Percentiles rank a stretch among this genome's conserved stretches.
phyloP scores from a whole-genome alignment of 1,140 invertebrate species.

The Trichonephila inaurata region DNA sequence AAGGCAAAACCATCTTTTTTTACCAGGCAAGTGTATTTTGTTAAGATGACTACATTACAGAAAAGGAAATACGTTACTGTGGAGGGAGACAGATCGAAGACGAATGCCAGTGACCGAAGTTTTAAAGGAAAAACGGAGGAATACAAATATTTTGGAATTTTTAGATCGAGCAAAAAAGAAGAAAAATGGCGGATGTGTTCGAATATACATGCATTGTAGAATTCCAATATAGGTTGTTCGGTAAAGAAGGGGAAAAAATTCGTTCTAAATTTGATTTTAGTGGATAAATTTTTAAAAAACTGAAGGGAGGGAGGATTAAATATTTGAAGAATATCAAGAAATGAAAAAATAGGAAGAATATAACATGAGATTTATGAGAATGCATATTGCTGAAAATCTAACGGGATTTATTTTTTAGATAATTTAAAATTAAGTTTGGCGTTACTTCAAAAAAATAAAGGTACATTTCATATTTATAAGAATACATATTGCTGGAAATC shows the following conservation, averaged over 20 bases:
- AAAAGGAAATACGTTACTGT: constrained; percentile 49
- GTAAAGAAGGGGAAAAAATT: background rate
- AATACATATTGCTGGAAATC: no score
- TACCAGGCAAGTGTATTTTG: background rate
- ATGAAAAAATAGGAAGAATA: no score
- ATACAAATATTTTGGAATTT: constrained; percentile 39
- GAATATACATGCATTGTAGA: background rate
- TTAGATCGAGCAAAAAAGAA: background rate
- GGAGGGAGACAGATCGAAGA: background rate
- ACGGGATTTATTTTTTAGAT: no score
- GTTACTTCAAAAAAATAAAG: no score
- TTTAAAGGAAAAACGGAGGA: background rate
- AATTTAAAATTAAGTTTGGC: no score
- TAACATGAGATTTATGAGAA: no score
- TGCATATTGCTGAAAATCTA: no score
- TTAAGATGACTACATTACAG: constrained; percentile 34
- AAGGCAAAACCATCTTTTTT: background rate
- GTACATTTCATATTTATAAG: no score
- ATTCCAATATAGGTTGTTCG: background rate
- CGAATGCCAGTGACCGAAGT: background rate
- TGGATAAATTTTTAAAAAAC: background rate
- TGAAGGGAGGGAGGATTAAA: background rate
- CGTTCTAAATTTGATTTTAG: background rate
- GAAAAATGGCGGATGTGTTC: background rate
- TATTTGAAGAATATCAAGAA: background rate